A percentile compares a stretch with the other conserved stretches of the same genome.
Evolutionary conservation across 2,113 vertebrate species (phyloP).

Genomic region (Euleptes europaea): DNA sequence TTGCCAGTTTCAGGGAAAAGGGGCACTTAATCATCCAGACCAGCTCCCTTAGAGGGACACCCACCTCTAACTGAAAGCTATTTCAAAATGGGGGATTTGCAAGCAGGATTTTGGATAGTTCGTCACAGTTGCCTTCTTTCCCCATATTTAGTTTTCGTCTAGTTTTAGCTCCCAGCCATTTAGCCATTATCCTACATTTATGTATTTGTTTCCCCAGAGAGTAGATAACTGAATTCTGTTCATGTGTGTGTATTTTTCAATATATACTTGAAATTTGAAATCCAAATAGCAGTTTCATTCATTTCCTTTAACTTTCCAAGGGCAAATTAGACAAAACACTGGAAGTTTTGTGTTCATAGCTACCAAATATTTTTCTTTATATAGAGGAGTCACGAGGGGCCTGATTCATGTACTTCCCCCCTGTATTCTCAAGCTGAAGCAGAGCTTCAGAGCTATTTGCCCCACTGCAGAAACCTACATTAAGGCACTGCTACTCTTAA

Average conservation of each 20-base stretch:
- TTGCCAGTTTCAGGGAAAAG: background rate
- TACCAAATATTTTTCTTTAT: no score
- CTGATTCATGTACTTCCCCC: no score
- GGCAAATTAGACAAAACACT: no score
- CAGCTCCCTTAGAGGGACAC: background rate
- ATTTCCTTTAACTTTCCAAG: background rate
- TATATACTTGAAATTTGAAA: background rate
- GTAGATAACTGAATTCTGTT: background rate
- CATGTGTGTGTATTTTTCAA: background rate
- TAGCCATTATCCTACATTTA: background rate
- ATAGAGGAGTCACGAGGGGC: no score
- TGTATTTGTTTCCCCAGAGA: background rate
- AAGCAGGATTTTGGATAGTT: background rate
- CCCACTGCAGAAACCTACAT: background rate
- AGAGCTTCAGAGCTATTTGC: no score
- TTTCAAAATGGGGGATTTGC: background rate
- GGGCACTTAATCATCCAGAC: background rate
- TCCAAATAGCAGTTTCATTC: background rate
- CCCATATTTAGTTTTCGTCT: background rate
- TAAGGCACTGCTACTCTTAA: no score
- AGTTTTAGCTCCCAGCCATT: background rate
- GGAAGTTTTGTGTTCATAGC: no score
- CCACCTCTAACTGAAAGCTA: background rate
- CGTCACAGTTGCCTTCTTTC: background rate
- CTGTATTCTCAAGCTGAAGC: no score